These are phyloP conservation scores for Sclerodermus sp. DNA, from an alignment of 2,888 invertebrate species.

Conservation along the genomic window DNA sequence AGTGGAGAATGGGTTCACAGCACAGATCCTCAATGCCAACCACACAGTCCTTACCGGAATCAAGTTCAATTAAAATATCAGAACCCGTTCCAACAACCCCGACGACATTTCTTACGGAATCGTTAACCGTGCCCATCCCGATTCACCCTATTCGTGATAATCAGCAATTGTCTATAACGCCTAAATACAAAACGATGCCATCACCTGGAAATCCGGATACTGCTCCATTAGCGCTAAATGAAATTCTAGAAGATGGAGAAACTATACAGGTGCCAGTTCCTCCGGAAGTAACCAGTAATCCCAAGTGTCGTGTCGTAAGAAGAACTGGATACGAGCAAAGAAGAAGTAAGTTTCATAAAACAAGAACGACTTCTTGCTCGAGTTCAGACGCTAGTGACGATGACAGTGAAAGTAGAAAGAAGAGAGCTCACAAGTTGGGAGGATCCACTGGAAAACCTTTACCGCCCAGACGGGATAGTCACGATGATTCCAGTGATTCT, in stretches of 20 bases:
- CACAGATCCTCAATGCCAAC: slow-evolving; percentile 36
- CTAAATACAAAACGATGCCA: slow-evolving; percentile 66
- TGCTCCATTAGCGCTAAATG: slow-evolving; percentile 63
- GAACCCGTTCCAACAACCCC: slow-evolving; percentile 12
- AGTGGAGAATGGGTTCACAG: slow-evolving; percentile 53
- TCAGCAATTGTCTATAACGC: slow-evolving; percentile 42
- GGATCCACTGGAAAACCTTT: slow-evolving; percentile 67
- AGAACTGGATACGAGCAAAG: slow-evolving; percentile 62
- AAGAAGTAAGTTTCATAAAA: slow-evolving; percentile 71
- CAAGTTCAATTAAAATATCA: not conserved
- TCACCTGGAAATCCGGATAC: slow-evolving; percentile 57
- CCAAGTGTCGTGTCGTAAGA: slow-evolving; percentile 39
- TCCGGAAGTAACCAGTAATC: slow-evolving; percentile 25
- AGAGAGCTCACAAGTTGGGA: slow-evolving; percentile 73
- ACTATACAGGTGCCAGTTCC: slow-evolving; percentile 15
- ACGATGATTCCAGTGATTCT: slow-evolving; percentile 84
- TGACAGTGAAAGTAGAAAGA: slow-evolving; percentile 80
- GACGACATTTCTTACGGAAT: slow-evolving; percentile 60
- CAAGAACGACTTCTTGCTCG: slow-evolving; percentile 85
- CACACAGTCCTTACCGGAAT: slow-evolving; percentile 23
- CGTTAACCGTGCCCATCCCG: slow-evolving; percentile 62
- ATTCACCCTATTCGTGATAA: slow-evolving; percentile 54
- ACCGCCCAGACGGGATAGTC: slow-evolving; percentile 72
- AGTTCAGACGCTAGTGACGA: slow-evolving; percentile 93
- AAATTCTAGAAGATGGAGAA: slow-evolving; percentile 71